phyloP scores from a whole-genome alignment of 2,797 vertebrate species.

The Luscinia megarhynchos region DNA sequence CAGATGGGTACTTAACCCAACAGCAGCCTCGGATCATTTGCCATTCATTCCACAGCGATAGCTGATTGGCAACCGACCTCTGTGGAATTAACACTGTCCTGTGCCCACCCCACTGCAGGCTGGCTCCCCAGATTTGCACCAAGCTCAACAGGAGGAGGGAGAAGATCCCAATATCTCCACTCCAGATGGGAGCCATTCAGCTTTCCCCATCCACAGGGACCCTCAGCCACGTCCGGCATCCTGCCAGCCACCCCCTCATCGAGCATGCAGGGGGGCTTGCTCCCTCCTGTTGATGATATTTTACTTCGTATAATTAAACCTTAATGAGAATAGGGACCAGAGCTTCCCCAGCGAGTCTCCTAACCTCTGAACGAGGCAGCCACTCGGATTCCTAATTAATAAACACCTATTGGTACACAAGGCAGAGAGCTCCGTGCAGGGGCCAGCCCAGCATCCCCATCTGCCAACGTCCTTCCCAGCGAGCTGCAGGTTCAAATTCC shows the following conservation, averaged over 20 bases:
- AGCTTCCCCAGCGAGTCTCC: conserved; percentile 22
- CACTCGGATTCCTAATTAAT: conserved; percentile 51
- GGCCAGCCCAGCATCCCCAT: background rate
- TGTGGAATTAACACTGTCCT: rapidly evolving
- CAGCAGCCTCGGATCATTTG: conserved; percentile 54
- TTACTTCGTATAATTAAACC: conserved; percentile 64
- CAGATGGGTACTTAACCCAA: conserved; percentile 70
- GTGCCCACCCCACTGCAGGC: background rate
- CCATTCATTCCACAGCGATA: conserved; percentile 21
- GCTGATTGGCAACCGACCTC: background rate
- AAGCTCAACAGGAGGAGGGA: background rate
- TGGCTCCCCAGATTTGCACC: background rate
- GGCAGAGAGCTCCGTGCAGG: background rate
- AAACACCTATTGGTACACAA: conserved; percentile 47
- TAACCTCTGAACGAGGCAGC: conserved; percentile 49
- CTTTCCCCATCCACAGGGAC: background rate
- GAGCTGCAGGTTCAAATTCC: background rate
- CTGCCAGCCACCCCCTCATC: background rate
- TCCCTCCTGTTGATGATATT: conserved; percentile 27
- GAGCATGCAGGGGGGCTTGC: background rate
- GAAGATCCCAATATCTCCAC: background rate
- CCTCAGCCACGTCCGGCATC: rapidly evolving
- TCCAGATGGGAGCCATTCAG: background rate
- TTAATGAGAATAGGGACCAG: conserved; percentile 62
- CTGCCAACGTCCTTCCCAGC: rapidly evolving